Base-by-base conservation (phyloP, 2,113 vertebrate genomes). In the Orthonyx spaldingii region DNA sequence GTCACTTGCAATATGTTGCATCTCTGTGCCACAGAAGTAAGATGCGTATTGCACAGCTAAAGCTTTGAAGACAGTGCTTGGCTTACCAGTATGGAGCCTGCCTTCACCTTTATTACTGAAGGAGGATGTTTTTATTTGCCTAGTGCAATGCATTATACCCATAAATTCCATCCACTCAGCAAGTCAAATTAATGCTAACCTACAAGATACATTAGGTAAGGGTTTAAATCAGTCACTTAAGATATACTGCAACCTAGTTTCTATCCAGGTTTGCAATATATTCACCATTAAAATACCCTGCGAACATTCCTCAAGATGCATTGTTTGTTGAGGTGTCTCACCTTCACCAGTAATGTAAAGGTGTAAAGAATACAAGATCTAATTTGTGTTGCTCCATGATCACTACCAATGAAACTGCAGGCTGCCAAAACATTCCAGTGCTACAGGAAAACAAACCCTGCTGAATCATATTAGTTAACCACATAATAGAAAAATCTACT, bases 171-270 rank as follows among this genome's bases (percentile, higher is more conserved):
- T 89, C 97, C 96, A 97, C 97, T 98, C 98, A 97, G 97, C 97
- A 98, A 98, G 98, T 98, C 98, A 98, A 98, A 98, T 97, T 98
- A 98, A 98, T 98, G 97, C 96, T 97, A 97, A 97, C 96, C 97
- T 98, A 97, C 97, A 97, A 98, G 96, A 97, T 97, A 97, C 96
- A 97, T 98, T 98, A 98, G 95, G 91, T 97, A 97, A 87, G 94
- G 90, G 97, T 95, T 98, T 98, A 98, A 98, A 98, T 98, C 98
- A 97, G 97, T 98, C 97, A 97, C 93, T 97, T 97, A 96, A 98
- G 96, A 98, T 98, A 97, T 97, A 98, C 82, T 94, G 94, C 97
- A 96, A 93, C 72, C 69, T 35, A 93, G 95, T 96, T 97, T 97
- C 97, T 89, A 96, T 90, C 94, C 96, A 97, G 96, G 91, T 97